phyloP scores from a whole-genome alignment of 2,113 vertebrate genomes.

The Leptodactylus fuscus region DNA sequence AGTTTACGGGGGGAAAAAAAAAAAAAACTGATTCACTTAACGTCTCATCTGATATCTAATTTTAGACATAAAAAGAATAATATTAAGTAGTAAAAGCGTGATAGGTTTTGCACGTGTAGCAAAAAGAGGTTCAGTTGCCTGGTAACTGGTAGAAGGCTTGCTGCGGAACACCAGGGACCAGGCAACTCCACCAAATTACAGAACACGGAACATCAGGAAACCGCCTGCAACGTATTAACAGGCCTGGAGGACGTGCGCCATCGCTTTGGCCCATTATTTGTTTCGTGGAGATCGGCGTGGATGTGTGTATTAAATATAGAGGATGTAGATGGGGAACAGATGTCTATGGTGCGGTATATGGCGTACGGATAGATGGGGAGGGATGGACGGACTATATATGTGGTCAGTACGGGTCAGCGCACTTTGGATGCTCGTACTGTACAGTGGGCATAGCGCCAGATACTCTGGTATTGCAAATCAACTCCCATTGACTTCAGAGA shows the following conservation, averaged over 20 bases:
- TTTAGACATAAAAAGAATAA: constrained; percentile 63
- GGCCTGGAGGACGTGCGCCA: neutral
- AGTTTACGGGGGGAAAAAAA: neutral
- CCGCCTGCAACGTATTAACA: neutral
- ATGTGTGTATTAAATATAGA: too few relatives aligned
- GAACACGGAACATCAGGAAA: constrained; percentile 23
- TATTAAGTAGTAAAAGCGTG: constrained; percentile 62
- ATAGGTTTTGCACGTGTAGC: constrained; percentile 58
- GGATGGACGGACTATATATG: too few relatives aligned
- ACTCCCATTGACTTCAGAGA: too few relatives aligned
- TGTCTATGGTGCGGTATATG: too few relatives aligned
- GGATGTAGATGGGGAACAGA: too few relatives aligned
- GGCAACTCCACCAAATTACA: constrained; percentile 6
- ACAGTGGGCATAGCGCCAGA: too few relatives aligned
- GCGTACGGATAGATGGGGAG: too few relatives aligned
- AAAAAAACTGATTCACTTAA: constrained; percentile 54
- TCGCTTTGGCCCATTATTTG: neutral
- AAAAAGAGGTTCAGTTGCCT: constrained; percentile 64
- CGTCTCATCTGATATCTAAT: constrained; percentile 46
- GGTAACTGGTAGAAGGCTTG: constrained; percentile 61
- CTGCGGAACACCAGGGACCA: constrained; percentile 22
- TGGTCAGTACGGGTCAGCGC: too few relatives aligned
- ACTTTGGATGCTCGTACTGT: too few relatives aligned
- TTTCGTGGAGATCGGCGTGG: neutral
- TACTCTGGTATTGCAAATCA: too few relatives aligned